These are phyloP conservation scores for Meganola albula DNA, from an alignment of 2,888 invertebrate genomes.

Conservation along the genomic window DNA sequence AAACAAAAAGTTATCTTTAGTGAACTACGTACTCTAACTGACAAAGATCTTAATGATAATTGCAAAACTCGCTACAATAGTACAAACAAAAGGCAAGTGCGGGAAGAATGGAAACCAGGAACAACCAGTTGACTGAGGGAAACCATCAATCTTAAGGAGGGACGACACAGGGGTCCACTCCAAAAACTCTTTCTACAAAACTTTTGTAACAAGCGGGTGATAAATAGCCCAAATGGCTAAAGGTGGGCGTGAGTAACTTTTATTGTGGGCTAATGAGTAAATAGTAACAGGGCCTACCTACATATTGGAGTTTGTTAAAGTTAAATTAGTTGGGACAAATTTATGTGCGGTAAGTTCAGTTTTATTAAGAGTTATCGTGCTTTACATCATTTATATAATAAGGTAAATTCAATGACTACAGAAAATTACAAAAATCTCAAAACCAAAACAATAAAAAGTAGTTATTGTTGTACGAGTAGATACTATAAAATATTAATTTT, in stretches of 20 bases:
- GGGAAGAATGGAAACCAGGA: conserved; percentile 38
- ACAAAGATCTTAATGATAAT: conserved; percentile 42
- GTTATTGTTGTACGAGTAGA: no score
- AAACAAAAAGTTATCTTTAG: no score
- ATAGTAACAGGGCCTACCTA: conserved; percentile 26
- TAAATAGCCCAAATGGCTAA: conserved; percentile 55
- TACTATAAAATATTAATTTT: no score
- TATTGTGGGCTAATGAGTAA: conserved; percentile 37
- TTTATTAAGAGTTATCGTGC: no score
- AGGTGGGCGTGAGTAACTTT: conserved; percentile 43
- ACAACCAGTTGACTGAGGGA: conserved; percentile 48
- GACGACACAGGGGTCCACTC: conserved; percentile 63
- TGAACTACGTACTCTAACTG: no score
- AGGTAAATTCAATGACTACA: no score
- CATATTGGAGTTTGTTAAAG: conserved; percentile 20
- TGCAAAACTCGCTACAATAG: conserved; percentile 44
- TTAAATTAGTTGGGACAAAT: conserved; percentile 24
- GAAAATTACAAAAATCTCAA: no score
- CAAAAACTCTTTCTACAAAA: conserved; percentile 60
- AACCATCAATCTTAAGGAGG: conserved; percentile 63
- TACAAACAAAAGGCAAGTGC: conserved; percentile 43
- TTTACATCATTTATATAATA: no score
- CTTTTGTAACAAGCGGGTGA: conserved; percentile 62
- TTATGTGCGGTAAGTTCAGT: no score
- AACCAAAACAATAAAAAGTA: no score